Conservation (phyloP, 2,797 vertebrate species). For the Buphagus erythrorhynchus region DNA sequence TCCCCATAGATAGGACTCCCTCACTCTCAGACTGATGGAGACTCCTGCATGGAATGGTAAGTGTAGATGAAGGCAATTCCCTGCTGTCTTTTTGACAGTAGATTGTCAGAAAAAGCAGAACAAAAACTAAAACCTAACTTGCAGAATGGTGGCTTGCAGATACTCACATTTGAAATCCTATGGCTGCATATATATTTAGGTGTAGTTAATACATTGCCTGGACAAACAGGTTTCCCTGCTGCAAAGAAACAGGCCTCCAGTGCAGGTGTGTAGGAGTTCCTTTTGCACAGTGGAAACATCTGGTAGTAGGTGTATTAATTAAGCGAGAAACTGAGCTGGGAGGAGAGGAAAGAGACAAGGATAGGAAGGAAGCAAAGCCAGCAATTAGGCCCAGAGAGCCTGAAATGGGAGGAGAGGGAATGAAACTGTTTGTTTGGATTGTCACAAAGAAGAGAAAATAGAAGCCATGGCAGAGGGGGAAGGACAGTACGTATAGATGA, state of each 20-base stretch:
- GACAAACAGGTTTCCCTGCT: neutral
- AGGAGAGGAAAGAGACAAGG: neutral
- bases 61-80: neutral
- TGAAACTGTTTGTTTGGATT: neutral
- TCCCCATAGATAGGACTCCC: neutral
- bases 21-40: neutral
- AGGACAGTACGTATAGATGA: neutral
- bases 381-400: neutral
- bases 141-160: neutral
- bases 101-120: neutral
- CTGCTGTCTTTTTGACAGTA: neutral
- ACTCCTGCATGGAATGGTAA: neutral
- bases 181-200: neutral
- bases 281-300: neutral
- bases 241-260: neutral
- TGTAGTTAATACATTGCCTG: neutral
- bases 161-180: neutral
- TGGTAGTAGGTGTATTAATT: neutral
- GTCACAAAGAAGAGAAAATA: neutral
- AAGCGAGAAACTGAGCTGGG: neutral
- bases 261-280: neutral
- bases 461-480: neutral
- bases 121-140: neutral
- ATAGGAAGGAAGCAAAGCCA: neutral
- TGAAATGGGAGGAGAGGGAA: neutral